Evolutionary conservation across 92 coral and sea anemone species (phyloP), one percentile per base, ranked within the genome.

Genomic region (Epizoanthus ramosus): DNA sequence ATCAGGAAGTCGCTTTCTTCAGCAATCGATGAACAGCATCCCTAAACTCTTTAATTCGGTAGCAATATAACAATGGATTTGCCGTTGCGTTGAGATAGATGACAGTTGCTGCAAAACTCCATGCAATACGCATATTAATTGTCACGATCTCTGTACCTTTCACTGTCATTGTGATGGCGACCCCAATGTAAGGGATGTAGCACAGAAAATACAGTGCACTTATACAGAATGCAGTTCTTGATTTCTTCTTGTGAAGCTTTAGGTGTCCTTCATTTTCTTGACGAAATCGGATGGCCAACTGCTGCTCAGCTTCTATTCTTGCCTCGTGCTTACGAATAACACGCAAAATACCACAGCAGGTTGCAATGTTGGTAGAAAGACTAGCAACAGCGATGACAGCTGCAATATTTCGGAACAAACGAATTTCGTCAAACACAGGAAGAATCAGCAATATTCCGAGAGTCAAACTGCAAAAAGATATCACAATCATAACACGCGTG

Each of bases 281-380:
- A 24, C 37, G 31, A 15, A 65, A 31, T 19, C 71, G 0, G 16
- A 65, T 65, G 6, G 71, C 24, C 35, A 21, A 33, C 17, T 21
- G 17, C 16, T 19, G 33, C 31, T 65, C 71, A 22, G 33, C 71
- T 35, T 65, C 71, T 21, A 65, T 24, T 31, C 71, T 8, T 23
- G 43, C 45, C 37, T 65, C 71, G 37, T 65, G 71, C 71, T 21
- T 21, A 23, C 71, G 71, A 65, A 65, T 65, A 14, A 65, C 17
- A 21, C 37, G 71, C 6, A 21, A 65, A 31, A 65, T 24, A 21
- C 37, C 24, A 24, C 41, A 65, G 28, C 10, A 65, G 31, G 37
- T 8, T 10, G 37, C 71, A 21, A 6, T 65, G 18, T 65, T 65
- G 1, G 24, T 21, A 21, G 9, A 4, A 31, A 65, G 31, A 31